Conservation (phyloP, 2,888 invertebrate species). For the Mesoligia furuncula region DNA sequence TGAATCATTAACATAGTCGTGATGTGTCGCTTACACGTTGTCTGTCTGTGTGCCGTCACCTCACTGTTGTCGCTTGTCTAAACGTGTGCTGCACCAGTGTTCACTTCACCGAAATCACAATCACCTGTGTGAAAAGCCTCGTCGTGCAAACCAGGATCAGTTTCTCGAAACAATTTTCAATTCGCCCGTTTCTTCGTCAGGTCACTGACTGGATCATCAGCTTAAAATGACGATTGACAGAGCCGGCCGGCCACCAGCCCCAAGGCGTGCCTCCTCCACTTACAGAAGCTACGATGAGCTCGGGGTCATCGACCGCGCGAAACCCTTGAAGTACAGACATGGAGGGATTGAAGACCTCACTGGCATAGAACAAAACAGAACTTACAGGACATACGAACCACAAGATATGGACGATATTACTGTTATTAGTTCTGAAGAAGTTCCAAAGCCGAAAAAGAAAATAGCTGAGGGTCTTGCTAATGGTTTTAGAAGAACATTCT, state of each 20-base stretch:
- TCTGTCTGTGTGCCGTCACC: slow-evolving; percentile 47
- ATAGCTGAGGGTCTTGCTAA: slow-evolving; percentile 86
- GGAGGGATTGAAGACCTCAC: slow-evolving; percentile 86
- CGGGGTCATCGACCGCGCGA: slow-evolving; percentile 82
- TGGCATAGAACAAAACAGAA: slow-evolving; percentile 79
- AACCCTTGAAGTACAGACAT: slow-evolving; percentile 83
- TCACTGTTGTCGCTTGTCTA: slow-evolving; percentile 54
- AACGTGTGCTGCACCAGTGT: slow-evolving; percentile 50
- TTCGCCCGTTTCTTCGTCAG: slow-evolving; percentile 80
- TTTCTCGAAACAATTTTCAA: slow-evolving; percentile 70
- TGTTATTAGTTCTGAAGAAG: slow-evolving; percentile 87
- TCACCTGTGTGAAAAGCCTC: slow-evolving; percentile 43
- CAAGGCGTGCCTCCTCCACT: slow-evolving; percentile 84
- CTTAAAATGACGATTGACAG: slow-evolving; percentile 86
- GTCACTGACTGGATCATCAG: slow-evolving; percentile 73
- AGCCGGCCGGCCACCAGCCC: slow-evolving; percentile 85
- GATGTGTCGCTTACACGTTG: slow-evolving; percentile 54
- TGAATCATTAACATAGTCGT: slow-evolving; percentile 62
- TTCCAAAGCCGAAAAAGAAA: slow-evolving; percentile 82
- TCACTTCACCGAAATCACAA: slow-evolving; percentile 43
- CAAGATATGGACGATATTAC: slow-evolving; percentile 86
- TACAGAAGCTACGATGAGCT: slow-evolving; percentile 89
- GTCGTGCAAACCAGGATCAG: slow-evolving; percentile 78
- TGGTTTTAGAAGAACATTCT: slow-evolving; percentile 86
- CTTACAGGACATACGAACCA: slow-evolving; percentile 77